Conservation (phyloP, 2,113 vertebrate genomes). For the Pteropus alecto region DNA sequence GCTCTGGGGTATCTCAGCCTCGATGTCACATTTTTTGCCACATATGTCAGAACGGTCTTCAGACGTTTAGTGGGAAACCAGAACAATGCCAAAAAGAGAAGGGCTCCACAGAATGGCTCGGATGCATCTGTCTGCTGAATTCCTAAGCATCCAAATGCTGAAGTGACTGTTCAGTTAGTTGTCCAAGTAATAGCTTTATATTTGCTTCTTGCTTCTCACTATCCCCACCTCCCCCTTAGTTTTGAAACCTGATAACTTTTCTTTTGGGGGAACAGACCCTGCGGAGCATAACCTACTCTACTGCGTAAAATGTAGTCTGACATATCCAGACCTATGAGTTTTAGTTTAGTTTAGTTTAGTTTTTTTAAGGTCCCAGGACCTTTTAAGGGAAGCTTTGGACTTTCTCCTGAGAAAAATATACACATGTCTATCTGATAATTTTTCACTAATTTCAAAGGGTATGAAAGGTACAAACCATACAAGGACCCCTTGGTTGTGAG, state of each 20-base stretch:
- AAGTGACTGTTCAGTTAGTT: background rate
- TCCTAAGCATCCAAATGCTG: background rate
- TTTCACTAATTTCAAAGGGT: background rate
- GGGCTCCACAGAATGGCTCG: background rate
- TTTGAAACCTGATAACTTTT: background rate
- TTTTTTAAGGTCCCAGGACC: background rate
- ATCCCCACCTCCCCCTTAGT: background rate
- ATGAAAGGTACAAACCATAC: rapidly evolving
- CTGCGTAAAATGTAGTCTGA: background rate
- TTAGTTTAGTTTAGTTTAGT: background rate
- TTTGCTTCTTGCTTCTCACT: background rate
- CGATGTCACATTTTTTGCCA: background rate
- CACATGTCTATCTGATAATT: background rate
- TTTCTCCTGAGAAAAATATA: background rate
- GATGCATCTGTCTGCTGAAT: background rate
- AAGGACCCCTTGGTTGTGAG: background rate
- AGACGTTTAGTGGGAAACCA: background rate
- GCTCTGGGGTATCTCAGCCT: background rate
- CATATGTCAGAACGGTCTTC: background rate
- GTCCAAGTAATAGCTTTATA: background rate
- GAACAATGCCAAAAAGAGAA: background rate
- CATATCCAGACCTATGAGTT: background rate
- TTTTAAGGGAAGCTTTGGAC: background rate
- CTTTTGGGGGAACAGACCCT: background rate
- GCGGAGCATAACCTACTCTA: background rate